Percentiles rank a stretch among this genome's conserved stretches.
Conservation (phyloP, 2,888 invertebrate species). For the Drosophila sordidapex region DNA sequence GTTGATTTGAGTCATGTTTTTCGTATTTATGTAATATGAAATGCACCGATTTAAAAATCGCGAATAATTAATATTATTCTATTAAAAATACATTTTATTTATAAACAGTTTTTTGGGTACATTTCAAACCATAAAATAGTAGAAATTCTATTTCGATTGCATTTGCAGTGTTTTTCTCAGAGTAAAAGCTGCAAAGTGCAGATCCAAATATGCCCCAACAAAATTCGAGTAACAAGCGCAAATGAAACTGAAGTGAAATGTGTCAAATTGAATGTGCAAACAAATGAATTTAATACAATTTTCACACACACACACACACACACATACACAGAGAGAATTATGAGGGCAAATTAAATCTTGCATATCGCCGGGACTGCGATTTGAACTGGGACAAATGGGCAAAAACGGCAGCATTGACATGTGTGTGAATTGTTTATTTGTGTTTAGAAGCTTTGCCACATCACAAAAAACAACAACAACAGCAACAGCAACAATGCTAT, state of each 20-base stretch:
- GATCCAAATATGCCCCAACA: background rate
- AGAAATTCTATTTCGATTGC: background rate
- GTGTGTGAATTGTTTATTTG: slow-evolving; percentile 50
- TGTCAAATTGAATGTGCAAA: slow-evolving; percentile 45
- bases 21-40: background rate
- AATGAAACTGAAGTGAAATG: slow-evolving; percentile 31
- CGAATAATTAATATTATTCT: background rate
- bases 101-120: background rate
- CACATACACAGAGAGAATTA: slow-evolving; percentile 26
- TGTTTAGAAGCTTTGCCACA: slow-evolving; percentile 52
- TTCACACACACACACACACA: slow-evolving; percentile 24
- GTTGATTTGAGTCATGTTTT: background rate
- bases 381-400: slow-evolving; percentile 13
- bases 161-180: background rate
- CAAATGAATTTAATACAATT: slow-evolving; percentile 67
- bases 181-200: background rate
- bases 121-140: background rate
- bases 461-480: background rate
- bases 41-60: rapidly evolving
- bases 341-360: slow-evolving; percentile 71
- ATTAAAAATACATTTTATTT: rapidly evolving
- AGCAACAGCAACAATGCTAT: background rate
- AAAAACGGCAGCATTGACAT: slow-evolving; percentile 27
- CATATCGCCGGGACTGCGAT: slow-evolving; percentile 70
- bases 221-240: background rate